Evolutionary conservation across 2,797 vertebrate species (phyloP), one percentile per base, ranked within the genome.

Genomic region (Distichodus sexfasciatus): DNA sequence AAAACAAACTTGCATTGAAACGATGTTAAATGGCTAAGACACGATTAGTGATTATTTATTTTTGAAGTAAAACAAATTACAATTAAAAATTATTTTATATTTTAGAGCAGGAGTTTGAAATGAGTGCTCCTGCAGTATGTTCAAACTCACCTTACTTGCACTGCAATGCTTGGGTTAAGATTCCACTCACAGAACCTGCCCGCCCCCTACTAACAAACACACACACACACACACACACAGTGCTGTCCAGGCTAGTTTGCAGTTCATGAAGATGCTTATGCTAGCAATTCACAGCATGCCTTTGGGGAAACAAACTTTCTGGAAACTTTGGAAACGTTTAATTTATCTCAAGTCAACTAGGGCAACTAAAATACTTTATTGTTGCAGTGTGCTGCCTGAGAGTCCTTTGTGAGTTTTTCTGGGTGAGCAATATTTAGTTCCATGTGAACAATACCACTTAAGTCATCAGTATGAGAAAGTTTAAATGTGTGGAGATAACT

Each of bases 221-320:
- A 53, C 24, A 50, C 11, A 38, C 17, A 60, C 28, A 62, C 12
- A 50, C 14, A 38, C 21, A 50, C 54, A 57, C 17, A 58, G 21
- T 15, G 26, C 19, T 4, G 23, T 43, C 9, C 33, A 65, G 53
- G 38, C 33, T 71, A 67, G 60, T 29, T 50, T 83, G 81, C 75
- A 82, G 72, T 81, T 86, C 80, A 62, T 14, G 60, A 83, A 85
- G 67, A 69, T 83, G 79, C 82, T 79, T 78, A 83, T 76, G 75
- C 61, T 36, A 74, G 77, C 77, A 74, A 74, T 84, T 84, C 55
- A 72, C 43, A 76, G 71, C 59, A 72, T 51, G 63, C 79, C 78
- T 67, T n/a, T 54, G 62, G 73, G 75, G 72, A 79, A 69, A 75
- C 24, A 57, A 77, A 83, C 62, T 81, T 83, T 76, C 29, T 24